These are phyloP conservation scores for Pristionchus mayeri DNA, from an alignment of 2,888 invertebrate species.

Conservation along the genomic window DNA sequence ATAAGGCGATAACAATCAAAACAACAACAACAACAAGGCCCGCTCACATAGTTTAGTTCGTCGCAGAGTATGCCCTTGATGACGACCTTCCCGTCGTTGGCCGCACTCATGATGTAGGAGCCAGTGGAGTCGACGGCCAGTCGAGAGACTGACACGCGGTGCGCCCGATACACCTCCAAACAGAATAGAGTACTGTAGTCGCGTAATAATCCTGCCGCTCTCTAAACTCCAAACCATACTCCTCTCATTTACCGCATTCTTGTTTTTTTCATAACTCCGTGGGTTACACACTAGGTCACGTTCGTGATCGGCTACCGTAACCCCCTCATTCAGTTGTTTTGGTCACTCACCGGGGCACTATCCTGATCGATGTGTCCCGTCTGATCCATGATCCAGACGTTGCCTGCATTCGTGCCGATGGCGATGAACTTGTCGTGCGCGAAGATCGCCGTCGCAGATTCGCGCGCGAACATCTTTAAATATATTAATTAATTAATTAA, in stretches of 20 bases:
- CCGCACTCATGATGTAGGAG: conserved; percentile 87
- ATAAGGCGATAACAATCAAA: too few species aligned
- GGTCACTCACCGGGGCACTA: conserved; percentile 57
- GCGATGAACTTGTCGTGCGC: conserved; percentile 74
- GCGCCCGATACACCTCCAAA: conserved; percentile 61
- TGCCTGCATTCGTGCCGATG: conserved; percentile 69
- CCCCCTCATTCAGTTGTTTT: background rate
- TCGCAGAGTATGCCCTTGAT: conserved; percentile 84
- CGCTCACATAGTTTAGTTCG: conserved; percentile 69
- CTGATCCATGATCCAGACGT: conserved; percentile 72
- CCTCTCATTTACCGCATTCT: background rate
- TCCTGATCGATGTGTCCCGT: conserved; percentile 68
- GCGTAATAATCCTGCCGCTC: too few species aligned
- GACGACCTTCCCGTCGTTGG: conserved; percentile 81
- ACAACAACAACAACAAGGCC: background rate
- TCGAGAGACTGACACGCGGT: conserved; percentile 86
- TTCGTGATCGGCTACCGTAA: background rate
- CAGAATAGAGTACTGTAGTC: background rate
- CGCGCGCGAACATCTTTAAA: conserved; percentile 56
- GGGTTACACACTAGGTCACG: too few species aligned
- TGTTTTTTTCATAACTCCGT: background rate
- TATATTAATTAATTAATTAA: conserved; percentile 34
- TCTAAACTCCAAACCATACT: too few species aligned
- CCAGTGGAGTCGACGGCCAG: conserved; percentile 94
- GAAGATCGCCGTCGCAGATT: conserved; percentile 69